Percentiles rank a stretch among this genome's conserved stretches.
These are phyloP conservation scores for Phoenicopterus ruber DNA, from an alignment of 2,113 vertebrate species.

Conservation along the genomic window DNA sequence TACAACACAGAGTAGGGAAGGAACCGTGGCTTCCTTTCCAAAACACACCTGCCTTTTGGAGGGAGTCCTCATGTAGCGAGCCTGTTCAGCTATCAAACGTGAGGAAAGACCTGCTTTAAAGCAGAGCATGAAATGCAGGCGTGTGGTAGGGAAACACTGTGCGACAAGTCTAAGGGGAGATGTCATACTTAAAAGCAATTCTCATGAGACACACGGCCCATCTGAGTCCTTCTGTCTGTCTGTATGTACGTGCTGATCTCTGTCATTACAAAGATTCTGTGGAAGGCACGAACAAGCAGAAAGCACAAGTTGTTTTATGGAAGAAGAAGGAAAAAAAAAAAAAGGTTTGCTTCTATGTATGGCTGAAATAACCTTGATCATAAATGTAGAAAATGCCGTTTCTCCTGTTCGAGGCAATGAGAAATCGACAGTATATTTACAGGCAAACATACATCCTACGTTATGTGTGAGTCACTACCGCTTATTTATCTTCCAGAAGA, in stretches of 20 bases:
- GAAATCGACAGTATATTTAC: neutral
- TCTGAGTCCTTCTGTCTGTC: neutral
- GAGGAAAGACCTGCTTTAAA: neutral
- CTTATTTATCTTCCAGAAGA: neutral
- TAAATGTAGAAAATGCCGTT: neutral
- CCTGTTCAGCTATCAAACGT: rapidly evolving
- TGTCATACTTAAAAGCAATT: neutral
- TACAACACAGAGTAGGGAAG: neutral
- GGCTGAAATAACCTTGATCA: neutral
- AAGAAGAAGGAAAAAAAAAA: neutral
- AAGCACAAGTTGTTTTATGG: neutral
- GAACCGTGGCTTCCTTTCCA: neutral
- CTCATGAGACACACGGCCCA: neutral
- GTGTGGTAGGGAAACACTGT: neutral
- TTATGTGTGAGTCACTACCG: neutral
- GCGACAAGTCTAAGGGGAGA: neutral
- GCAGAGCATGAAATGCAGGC: neutral
- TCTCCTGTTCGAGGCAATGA: neutral
- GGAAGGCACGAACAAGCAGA: neutral
- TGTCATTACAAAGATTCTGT: neutral
- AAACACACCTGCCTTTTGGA: neutral
- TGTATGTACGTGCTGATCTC: neutral
- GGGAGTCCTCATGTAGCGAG: neutral
- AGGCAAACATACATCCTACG: neutral
- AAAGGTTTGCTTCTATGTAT: neutral